These are phyloP conservation scores for Brachypterus glaber DNA, from an alignment of 2,888 invertebrate genomes.

Conservation along the genomic window DNA sequence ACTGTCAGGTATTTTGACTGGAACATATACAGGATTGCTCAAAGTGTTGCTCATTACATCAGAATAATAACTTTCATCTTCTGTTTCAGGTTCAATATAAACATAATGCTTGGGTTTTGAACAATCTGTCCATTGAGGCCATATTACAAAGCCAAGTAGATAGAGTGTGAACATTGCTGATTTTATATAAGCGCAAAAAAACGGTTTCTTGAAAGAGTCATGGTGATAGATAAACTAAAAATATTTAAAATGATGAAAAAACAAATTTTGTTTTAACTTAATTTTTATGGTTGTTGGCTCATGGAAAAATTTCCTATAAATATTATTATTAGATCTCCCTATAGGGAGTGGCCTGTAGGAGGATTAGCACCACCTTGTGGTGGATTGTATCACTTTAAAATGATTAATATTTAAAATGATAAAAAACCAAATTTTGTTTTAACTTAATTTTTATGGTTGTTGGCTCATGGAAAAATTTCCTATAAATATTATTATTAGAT, in stretches of 20 bases:
- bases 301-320: too few relatives aligned
- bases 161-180: slow-evolving; percentile 91
- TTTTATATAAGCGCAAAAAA: slow-evolving; percentile 91
- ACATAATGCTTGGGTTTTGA: slow-evolving; percentile 53
- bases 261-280: too few relatives aligned
- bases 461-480: too few relatives aligned
- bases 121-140: slow-evolving; percentile 86
- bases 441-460: too few relatives aligned
- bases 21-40: slow-evolving; percentile 89
- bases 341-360: too few relatives aligned
- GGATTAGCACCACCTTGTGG: too few relatives aligned
- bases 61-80: slow-evolving; percentile 69
- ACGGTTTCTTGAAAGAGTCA: slow-evolving; percentile 84
- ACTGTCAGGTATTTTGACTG: slow-evolving; percentile 65
- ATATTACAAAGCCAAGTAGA: slow-evolving; percentile 77
- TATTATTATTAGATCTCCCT: too few relatives aligned
- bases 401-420: too few relatives aligned
- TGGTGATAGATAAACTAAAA: slow-evolving; percentile 77
- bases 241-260: slow-evolving; percentile 18
- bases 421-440: too few relatives aligned
- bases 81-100: slow-evolving; percentile 64
- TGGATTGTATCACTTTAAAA: too few relatives aligned
- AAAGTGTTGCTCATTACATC: slow-evolving; percentile 44
- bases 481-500: too few relatives aligned
- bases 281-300: too few relatives aligned